phyloP scores from a whole-genome alignment of 2,888 invertebrate species.

The Bedellia somnulentella region DNA sequence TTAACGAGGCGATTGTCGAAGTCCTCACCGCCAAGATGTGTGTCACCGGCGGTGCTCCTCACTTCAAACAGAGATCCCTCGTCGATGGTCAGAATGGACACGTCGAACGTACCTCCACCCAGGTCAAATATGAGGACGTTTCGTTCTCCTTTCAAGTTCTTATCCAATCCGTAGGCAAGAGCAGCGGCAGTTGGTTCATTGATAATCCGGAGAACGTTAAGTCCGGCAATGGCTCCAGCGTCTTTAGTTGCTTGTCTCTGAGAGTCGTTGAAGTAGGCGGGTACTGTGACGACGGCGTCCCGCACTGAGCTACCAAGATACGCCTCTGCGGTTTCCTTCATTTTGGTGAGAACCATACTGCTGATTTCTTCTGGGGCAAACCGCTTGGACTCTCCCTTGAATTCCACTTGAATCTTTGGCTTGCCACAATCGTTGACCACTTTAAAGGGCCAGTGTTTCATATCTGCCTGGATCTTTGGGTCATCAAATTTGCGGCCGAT shows the following conservation, averaged over 20 bases:
- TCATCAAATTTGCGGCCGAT: constrained; percentile 81
- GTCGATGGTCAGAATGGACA: constrained; percentile 80
- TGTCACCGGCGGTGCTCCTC: constrained; percentile 81
- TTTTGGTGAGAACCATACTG: constrained; percentile 65
- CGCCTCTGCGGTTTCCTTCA: constrained; percentile 41
- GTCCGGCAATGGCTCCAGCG: constrained; percentile 74
- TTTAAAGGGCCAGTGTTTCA: constrained; percentile 83
- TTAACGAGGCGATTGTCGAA: constrained; percentile 66
- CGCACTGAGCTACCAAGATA: constrained; percentile 66
- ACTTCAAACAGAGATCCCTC: constrained; percentile 77
- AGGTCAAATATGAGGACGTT: constrained; percentile 69
- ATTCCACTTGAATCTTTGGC: constrained; percentile 69
- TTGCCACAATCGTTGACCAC: constrained; percentile 67
- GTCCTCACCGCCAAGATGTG: constrained; percentile 80
- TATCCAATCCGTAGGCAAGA: constrained; percentile 71
- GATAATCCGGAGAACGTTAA: constrained; percentile 81
- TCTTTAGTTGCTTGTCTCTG: constrained; percentile 81
- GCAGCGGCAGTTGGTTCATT: constrained; percentile 81
- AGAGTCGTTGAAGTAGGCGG: constrained; percentile 74
- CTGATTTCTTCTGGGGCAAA: constrained; percentile 73
- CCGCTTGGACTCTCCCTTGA: constrained; percentile 64
- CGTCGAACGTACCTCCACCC: constrained; percentile 75
- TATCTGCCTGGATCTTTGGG: constrained; percentile 73
- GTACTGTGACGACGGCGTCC: constrained; percentile 81
- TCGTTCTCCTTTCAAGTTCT: constrained; percentile 65